These are phyloP conservation scores for Pseudococcus longispinus DNA, from an alignment of 2,888 invertebrate species.

Conservation along the genomic window DNA sequence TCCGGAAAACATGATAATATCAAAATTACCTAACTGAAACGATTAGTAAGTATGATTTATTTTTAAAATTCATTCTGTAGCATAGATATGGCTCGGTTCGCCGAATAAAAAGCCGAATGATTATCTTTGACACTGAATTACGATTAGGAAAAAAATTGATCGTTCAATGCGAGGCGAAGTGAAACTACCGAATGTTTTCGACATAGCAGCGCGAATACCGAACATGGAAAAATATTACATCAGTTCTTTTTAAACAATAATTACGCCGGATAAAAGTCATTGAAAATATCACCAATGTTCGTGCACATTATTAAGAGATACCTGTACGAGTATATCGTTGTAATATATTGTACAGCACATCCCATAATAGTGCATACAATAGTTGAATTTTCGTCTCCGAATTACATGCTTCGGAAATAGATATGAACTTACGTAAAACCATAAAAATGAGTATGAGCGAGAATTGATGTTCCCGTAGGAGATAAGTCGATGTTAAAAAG, in stretches of 20 bases:
- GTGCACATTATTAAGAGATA: conserved; percentile 9
- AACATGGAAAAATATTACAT: conserved; percentile 41
- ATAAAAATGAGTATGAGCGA: neutral
- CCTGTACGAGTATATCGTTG: neutral
- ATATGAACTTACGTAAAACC: conserved; percentile 9
- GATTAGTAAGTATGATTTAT: neutral
- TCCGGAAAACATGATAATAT: conserved; percentile 7
- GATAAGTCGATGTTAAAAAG: too few species aligned
- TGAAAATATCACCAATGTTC: conserved; percentile 16
- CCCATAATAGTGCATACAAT: neutral
- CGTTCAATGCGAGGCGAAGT: neutral
- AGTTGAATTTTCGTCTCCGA: neutral
- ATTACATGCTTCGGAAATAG: conserved; percentile 24
- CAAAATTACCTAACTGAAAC: conserved; percentile 3
- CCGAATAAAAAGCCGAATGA: neutral
- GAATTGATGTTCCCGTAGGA: too few species aligned
- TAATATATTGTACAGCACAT: neutral
- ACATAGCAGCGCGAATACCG: neutral
- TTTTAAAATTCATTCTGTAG: neutral
- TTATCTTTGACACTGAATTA: conserved; percentile 31
- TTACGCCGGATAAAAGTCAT: neutral
- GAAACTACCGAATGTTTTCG: conserved; percentile 29
- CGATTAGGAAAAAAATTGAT: neutral
- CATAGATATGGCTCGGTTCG: neutral
- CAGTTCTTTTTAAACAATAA: conserved; percentile 23